Percentiles rank a stretch among this genome's conserved stretches.
These are phyloP conservation scores for Mythimna pallens DNA, from an alignment of 2,888 invertebrate species.

Conservation along the genomic window DNA sequence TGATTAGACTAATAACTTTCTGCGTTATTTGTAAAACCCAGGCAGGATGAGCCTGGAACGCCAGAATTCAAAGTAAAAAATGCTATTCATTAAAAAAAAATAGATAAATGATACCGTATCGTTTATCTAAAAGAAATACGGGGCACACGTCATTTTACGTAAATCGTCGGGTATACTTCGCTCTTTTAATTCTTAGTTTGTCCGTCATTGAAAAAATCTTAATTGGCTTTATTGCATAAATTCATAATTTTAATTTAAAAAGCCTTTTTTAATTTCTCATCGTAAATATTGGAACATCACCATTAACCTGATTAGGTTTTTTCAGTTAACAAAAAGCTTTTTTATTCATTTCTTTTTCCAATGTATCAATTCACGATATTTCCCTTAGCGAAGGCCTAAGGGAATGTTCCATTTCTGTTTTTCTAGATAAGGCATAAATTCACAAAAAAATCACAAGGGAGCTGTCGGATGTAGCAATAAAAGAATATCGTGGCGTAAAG, in stretches of 20 bases:
- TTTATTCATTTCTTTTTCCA: slow-evolving; percentile 31
- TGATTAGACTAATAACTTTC: not conserved
- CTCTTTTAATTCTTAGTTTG: too few species aligned
- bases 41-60: slow-evolving; percentile 17
- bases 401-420: slow-evolving; percentile 39
- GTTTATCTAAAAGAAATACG: slow-evolving; percentile 33
- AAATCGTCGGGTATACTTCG: not conserved
- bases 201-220: too few species aligned
- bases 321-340: slow-evolving; percentile 18
- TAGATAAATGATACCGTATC: too few species aligned
- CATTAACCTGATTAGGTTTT: slow-evolving; percentile 15
- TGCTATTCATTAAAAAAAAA: too few species aligned
- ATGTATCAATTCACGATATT: slow-evolving; percentile 48
- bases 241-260: not conserved
- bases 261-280: not conserved
- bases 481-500: slow-evolving; percentile 18
- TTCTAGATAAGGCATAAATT: slow-evolving; percentile 45
- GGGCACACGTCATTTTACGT: not conserved
- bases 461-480: slow-evolving; percentile 41
- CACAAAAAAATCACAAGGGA: slow-evolving; percentile 27
- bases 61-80: slow-evolving; percentile 16
- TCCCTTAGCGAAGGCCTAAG: slow-evolving; percentile 19
- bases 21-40: slow-evolving; percentile 1
- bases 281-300: not conserved
- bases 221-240: not conserved